These are phyloP conservation scores for Vireo griseus DNA, from an alignment of 2,797 vertebrate genomes.

Conservation along the genomic window DNA sequence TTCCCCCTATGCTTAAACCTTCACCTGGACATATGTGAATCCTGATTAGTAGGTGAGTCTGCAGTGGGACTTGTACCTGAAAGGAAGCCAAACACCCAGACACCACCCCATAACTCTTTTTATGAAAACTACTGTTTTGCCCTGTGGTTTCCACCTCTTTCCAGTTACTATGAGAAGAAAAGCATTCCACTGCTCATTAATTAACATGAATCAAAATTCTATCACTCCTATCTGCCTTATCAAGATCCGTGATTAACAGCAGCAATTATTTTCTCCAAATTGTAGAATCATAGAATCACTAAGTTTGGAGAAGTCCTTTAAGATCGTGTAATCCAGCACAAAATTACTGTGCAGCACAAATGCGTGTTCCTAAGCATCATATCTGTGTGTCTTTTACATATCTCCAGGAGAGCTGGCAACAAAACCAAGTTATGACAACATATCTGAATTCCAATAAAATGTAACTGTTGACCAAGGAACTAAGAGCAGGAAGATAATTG, in stretches of 20 bases:
- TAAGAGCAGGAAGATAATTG: not conserved
- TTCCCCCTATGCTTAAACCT: accelerated
- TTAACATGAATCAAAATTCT: not conserved
- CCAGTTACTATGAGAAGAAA: not conserved
- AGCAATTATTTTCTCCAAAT: not conserved
- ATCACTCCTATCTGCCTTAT: not conserved
- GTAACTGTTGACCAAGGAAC: not conserved
- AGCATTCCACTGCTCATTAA: not conserved
- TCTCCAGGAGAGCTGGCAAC: not conserved
- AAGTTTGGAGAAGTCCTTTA: not conserved
- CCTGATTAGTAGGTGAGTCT: too few relatives aligned
- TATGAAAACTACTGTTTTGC: not conserved
- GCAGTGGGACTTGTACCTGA: not conserved
- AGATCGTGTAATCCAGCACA: too few relatives aligned
- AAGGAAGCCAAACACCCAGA: not conserved
- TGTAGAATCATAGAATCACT: accelerated
- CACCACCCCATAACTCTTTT: accelerated
- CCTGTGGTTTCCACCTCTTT: not conserved
- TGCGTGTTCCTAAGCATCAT: not conserved
- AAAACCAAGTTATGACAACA: not conserved
- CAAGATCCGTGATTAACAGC: not conserved
- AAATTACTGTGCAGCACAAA: too few relatives aligned
- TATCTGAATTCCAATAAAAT: not conserved
- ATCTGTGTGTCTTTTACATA: not conserved
- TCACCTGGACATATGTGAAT: not conserved